phyloP scores from a whole-genome alignment of 2,113 vertebrate species.

The Saccopteryx leptura region DNA sequence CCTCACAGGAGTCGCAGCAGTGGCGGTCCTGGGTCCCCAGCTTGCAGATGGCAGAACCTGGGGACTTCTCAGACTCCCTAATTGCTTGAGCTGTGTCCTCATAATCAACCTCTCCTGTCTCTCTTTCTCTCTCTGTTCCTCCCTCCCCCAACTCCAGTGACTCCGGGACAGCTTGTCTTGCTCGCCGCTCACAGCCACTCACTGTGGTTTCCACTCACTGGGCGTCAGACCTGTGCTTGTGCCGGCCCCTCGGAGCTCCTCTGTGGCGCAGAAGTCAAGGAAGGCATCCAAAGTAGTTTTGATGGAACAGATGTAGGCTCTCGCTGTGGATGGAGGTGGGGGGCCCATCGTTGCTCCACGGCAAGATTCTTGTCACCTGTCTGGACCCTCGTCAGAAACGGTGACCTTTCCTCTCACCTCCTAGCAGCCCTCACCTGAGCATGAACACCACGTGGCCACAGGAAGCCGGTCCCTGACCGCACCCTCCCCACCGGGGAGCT shows the following conservation, averaged over 20 bases:
- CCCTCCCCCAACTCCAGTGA: rapidly evolving
- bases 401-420: not conserved
- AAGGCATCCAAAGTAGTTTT: not conserved
- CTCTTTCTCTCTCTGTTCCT: not conserved
- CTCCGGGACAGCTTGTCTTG: not conserved
- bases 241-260: not conserved
- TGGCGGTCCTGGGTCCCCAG: not conserved
- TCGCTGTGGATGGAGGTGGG: not conserved
- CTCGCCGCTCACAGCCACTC: rapidly evolving
- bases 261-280: not conserved
- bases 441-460: not conserved
- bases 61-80: not conserved
- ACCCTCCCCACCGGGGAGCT: not conserved
- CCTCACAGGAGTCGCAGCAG: not conserved
- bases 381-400: not conserved
- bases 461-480: not conserved
- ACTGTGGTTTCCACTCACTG: not conserved
- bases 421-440: not conserved
- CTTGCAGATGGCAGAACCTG: not conserved
- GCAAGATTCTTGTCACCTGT: not conserved
- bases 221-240: not conserved
- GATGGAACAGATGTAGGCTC: not conserved
- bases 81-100: not conserved
- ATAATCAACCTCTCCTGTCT: no score
- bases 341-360: rapidly evolving